Evolutionary conservation across 2,797 vertebrate genomes (phyloP).

Genomic region (Microchirus variegatus): DNA sequence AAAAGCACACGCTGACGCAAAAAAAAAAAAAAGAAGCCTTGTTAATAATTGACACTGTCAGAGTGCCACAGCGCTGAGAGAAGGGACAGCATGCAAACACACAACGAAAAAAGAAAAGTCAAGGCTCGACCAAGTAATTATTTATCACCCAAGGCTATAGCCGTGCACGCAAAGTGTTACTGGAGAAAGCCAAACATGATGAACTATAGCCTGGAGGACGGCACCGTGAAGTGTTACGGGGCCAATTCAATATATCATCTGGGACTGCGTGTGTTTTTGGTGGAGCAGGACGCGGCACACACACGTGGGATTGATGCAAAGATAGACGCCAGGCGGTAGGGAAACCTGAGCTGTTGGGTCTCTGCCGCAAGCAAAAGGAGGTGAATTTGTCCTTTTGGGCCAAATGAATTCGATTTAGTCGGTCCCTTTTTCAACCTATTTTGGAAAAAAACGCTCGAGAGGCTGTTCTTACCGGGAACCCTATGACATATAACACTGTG

Average conservation of each 20-base stretch:
- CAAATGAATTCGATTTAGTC: conserved; percentile 22
- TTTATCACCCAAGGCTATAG: conserved; percentile 72
- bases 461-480: conserved; percentile 24
- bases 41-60: conserved; percentile 76
- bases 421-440: conserved; percentile 29
- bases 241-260: conserved; percentile 40
- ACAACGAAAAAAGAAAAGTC: conserved; percentile 63
- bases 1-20: conserved; percentile 54
- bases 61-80: conserved; percentile 63
- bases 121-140: conserved; percentile 73
- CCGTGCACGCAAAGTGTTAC: conserved; percentile 40
- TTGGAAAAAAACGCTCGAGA: neutral
- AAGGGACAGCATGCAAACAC: conserved; percentile 72
- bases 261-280: conserved; percentile 35
- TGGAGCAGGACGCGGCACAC: conserved; percentile 26
- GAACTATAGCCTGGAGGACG: conserved; percentile 30
- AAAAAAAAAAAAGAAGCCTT: conserved; percentile 49
- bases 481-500: conserved; percentile 35
- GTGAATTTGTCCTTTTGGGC: conserved; percentile 23
- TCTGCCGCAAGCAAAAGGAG: neutral
- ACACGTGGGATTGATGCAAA: conserved; percentile 16
- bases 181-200: conserved; percentile 34
- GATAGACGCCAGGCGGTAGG: conserved; percentile 15
- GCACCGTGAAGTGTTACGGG: conserved; percentile 45
- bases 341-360: conserved; percentile 30